A percentile compares a stretch with the other conserved stretches of the same genome.
phyloP scores from a whole-genome alignment of 2,797 vertebrate species.

The Coluber constrictor region DNA sequence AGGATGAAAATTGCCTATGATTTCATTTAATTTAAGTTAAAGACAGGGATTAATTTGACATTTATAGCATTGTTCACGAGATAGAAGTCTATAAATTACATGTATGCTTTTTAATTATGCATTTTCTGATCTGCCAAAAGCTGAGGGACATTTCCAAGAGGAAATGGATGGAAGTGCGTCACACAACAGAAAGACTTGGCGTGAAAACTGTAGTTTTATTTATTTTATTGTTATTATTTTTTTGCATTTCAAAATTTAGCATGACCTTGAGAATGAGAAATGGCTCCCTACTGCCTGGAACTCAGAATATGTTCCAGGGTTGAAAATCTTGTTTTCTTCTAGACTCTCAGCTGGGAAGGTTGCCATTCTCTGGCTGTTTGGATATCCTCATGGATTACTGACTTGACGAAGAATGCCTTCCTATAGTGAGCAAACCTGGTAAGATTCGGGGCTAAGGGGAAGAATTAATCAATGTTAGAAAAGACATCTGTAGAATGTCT shows the following conservation, averaged over 20 bases:
- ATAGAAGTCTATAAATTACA: not conserved
- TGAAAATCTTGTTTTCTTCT: not conserved
- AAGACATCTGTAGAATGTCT: too few relatives aligned
- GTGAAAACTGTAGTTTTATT: conserved; percentile 3
- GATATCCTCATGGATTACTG: not conserved
- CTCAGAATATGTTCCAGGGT: not conserved
- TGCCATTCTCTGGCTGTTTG: not conserved
- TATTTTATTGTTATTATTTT: conserved; percentile 36
- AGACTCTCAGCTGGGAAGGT: too few relatives aligned
- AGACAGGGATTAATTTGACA: not conserved
- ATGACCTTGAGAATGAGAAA: conserved; percentile 12
- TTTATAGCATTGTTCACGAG: not conserved
- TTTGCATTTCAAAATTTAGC: conserved; percentile 23
- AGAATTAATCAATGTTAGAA: not conserved
- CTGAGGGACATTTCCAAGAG: conserved; percentile 31
- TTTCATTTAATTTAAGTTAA: not conserved
- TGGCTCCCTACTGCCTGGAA: too few relatives aligned
- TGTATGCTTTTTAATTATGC: conserved; percentile 11
- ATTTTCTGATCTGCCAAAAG: conserved; percentile 15
- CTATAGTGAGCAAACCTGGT: not conserved
- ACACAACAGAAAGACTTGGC: conserved; percentile 15
- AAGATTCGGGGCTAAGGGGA: not conserved
- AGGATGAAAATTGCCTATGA: not conserved
- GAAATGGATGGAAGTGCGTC: conserved; percentile 20
- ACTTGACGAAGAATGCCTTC: not conserved